Evolutionary conservation across 2,113 vertebrate species (phyloP).

Genomic region (Nannospalax galili): DNA sequence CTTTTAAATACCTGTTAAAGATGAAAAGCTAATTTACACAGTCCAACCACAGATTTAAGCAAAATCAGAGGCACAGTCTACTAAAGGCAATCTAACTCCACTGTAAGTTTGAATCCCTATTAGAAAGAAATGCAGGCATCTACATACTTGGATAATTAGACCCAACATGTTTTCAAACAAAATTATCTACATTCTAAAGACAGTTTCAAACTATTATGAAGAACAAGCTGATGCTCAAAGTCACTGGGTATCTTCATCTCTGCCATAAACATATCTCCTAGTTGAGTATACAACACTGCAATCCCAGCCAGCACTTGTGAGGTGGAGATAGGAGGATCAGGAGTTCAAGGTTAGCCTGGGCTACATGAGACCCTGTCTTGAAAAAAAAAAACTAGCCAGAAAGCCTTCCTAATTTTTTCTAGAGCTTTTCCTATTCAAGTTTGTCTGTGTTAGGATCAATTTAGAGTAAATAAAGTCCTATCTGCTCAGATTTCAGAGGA

Average conservation of each 20-base stretch:
- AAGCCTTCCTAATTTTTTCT: not conserved
- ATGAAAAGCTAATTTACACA: not conserved
- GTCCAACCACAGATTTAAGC: not conserved
- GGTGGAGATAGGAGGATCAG: not conserved
- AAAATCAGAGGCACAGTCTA: not conserved
- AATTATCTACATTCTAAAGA: not conserved
- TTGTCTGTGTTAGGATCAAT: constrained; percentile 21
- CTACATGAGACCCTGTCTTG: not conserved
- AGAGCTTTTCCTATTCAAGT: not conserved
- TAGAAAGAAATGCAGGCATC: not conserved
- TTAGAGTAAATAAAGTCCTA: not conserved
- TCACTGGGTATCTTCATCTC: not conserved
- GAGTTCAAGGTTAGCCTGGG: not conserved
- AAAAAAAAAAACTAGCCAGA: not conserved
- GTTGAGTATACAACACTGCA: not conserved
- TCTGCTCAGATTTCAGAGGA: not conserved
- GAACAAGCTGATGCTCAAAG: constrained; percentile 40
- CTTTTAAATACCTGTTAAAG: not conserved
- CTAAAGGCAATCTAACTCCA: not conserved
- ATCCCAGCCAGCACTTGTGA: no score
- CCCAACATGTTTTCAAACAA: constrained; percentile 18
- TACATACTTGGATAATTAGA: constrained; percentile 10
- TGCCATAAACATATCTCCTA: not conserved
- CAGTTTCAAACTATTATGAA: constrained; percentile 21
- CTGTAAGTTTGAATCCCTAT: not conserved